A percentile compares a stretch with the other conserved stretches of the same genome.
phyloP scores from a whole-genome alignment of 2,797 vertebrate species.

The Hybognathus amarus region DNA sequence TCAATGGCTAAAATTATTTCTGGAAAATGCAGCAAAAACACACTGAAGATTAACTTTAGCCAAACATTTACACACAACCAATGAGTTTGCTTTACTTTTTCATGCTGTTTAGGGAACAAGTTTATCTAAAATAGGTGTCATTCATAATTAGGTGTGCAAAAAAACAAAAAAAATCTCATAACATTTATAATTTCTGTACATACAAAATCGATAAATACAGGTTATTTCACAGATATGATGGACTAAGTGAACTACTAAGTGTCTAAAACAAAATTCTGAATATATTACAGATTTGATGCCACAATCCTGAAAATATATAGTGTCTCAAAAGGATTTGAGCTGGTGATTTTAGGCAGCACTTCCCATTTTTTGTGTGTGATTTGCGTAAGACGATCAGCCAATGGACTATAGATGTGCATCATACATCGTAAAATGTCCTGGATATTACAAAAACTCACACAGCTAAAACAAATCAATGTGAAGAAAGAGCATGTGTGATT shows the following conservation, averaged over 20 bases:
- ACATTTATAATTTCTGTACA: not conserved
- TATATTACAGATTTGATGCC: not conserved
- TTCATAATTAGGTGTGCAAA: not conserved
- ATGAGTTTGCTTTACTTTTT: not conserved
- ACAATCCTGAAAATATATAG: not conserved
- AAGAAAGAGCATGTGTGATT: not conserved
- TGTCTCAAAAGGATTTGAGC: not conserved
- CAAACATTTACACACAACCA: not conserved
- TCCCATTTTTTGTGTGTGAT: not conserved
- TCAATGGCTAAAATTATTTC: not conserved
- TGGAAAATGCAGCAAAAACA: not conserved
- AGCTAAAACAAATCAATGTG: not conserved
- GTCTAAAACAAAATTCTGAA: not conserved
- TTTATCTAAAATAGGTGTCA: not conserved
- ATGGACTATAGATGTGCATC: not conserved
- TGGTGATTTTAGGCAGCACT: not conserved
- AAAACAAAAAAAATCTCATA: not conserved
- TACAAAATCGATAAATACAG: not conserved
- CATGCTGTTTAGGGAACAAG: not conserved
- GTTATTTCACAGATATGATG: not conserved
- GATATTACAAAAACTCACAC: slow-evolving; percentile 1
- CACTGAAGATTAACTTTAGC: not conserved
- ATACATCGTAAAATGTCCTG: not conserved
- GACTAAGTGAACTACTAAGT: not conserved
- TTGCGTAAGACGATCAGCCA: not conserved